Base-by-base conservation (phyloP, 1,140 invertebrate species). In the Harpegnathos saltator region DNA sequence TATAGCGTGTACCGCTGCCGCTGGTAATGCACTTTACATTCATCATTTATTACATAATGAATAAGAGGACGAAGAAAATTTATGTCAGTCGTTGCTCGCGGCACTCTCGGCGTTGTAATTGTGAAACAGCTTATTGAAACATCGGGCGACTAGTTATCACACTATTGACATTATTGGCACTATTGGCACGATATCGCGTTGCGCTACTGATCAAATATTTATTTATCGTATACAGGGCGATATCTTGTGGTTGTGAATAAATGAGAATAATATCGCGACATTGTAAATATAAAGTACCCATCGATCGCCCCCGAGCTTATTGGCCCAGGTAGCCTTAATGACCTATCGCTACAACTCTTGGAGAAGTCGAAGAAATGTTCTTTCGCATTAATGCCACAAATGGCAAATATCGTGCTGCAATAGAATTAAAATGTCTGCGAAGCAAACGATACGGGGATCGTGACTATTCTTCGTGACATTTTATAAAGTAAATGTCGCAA, bases 11-110 rank as follows among this genome's bases (percentile, higher is more conserved):
- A 56, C 72, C 12, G 22, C 61, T 17, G 22, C 61, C 17, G 56
- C 26, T 22, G 4, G 22, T 33, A 9, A 24, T 38, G 29, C 58
- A 11, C 50, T 22, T 22, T 17, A 29, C 15, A 19, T 54, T 24
- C 26, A 5, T 29, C 38, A 19, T 24, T 11, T 11, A 56, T n/a
- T 58, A 17, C 65, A 71, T 52, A 29, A 69, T 58, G 65, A 48
- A 58, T 80, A 80, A 80, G 71, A 62, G 54, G 74, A 77, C 19
- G 38, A 22, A 54, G 50, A 63, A 63, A 78, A 69, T 69, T 78
- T 78, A 29, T 29, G 33, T 33, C 24, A 24, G 15, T 4, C n/a
- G 38, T 17, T 17, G 63, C 33, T 78, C 19, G 19, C 50, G 38
- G 62, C 48, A 77, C 65, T 78, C 62, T 78, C 74, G 56, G 19